These are phyloP conservation scores for Oryctes rhinoceros DNA, from an alignment of 1,140 invertebrate species.

Conservation along the genomic window DNA sequence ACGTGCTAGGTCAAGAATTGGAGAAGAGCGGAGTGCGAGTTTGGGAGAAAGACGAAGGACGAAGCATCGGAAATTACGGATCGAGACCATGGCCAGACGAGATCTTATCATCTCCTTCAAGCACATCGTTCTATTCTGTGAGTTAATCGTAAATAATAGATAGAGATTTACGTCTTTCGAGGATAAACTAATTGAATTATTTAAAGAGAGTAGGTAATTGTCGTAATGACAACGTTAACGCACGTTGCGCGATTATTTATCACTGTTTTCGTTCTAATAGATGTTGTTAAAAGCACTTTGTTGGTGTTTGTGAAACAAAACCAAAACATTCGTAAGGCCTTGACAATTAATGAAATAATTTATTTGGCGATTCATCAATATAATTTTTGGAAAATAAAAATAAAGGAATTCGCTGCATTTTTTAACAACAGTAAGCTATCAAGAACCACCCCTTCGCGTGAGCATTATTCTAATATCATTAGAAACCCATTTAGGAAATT, in stretches of 20 bases:
- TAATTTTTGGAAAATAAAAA: no score
- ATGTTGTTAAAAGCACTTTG: neutral
- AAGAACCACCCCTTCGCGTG: neutral
- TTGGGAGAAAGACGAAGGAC: neutral
- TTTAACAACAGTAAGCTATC: neutral
- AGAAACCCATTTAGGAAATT: slow-evolving; percentile 28
- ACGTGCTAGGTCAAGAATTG: slow-evolving; percentile 20
- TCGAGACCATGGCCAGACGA: slow-evolving; percentile 25
- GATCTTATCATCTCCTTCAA: neutral
- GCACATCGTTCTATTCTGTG: slow-evolving; percentile 17
- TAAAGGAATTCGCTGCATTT: no score
- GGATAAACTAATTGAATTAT: slow-evolving; percentile 21
- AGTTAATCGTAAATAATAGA: slow-evolving; percentile 7
- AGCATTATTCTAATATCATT: neutral
- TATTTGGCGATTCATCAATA: no score
- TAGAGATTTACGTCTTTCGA: neutral
- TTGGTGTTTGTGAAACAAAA: no score
- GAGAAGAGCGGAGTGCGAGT: neutral
- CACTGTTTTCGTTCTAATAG: neutral
- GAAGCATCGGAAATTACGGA: neutral
- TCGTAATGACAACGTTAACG: neutral
- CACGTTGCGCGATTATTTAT: neutral
- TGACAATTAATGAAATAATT: no score
- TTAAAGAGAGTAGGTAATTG: slow-evolving; percentile 7
- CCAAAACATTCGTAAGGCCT: no score